Conservation (phyloP, 2,113 vertebrate genomes). For the Tauraco erythrolophus region DNA sequence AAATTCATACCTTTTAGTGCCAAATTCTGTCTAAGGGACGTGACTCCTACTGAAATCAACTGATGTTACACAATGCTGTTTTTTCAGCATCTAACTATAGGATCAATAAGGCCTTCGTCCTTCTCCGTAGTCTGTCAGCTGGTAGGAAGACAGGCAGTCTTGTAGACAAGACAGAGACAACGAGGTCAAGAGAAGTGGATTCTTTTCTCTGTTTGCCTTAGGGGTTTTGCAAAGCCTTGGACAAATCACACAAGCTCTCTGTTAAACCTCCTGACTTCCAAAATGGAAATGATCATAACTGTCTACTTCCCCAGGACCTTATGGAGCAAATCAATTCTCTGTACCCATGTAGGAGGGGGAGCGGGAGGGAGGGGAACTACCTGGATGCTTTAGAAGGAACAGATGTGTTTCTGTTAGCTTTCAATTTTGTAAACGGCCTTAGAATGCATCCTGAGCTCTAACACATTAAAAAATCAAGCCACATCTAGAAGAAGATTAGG, state of each 20-base stretch:
- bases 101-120: background rate
- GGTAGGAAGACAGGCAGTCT: slow-evolving; percentile 19
- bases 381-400: background rate
- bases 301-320: background rate
- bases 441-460: background rate
- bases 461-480: background rate
- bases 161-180: slow-evolving; percentile 34
- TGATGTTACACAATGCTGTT: background rate
- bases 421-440: background rate
- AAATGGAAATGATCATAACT: slow-evolving; percentile 18
- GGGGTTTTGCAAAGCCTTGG: slow-evolving; percentile 30
- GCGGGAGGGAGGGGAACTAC: background rate
- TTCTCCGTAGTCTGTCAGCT: background rate
- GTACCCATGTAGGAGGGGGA: no score
- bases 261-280: slow-evolving; percentile 19
- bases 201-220: slow-evolving; percentile 40
- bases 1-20: background rate
- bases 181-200: slow-evolving; percentile 22
- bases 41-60: background rate
- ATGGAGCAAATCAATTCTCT: background rate
- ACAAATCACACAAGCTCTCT: slow-evolving; percentile 43
- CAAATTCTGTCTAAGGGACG: background rate
- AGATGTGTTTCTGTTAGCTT: background rate
- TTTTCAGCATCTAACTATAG: background rate
- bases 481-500: background rate